Evolutionary conservation across 2,113 vertebrate species (phyloP), one percentile per base, ranked within the genome.

Genomic region (Ammodytes marinus): DNA sequence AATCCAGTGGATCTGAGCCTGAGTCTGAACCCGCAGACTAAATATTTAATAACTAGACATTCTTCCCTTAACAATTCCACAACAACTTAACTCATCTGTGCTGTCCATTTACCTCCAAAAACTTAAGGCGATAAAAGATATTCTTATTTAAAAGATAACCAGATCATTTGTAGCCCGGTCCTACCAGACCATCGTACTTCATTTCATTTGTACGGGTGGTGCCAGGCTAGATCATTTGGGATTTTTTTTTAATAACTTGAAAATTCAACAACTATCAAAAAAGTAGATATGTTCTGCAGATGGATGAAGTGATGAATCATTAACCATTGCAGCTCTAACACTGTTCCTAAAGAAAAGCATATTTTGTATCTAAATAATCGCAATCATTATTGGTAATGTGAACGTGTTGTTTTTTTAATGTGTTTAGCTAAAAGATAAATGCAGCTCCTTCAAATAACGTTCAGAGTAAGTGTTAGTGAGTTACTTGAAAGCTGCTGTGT

Each of bases 1-100:
- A 53, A 63, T 27, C 27, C 27, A 60, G 60, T 12, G 68, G 71
- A 27, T 27, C 27, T 27, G 27, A 27, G 27, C 27, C 27, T 74
- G 80, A 88, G 72, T 74, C 79, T 80, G 80, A 63, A 77, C 74
- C 63, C 27, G 81, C 65, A 70, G 60, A 77, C 47, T 77, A 40
- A 58, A 65, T 17, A 37, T 50, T 72, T 37, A 67, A 11, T 35
- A n/a, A 37, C 43, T 2, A 8, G 2, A 4, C 8, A 10, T 46
- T 67, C 12, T 7, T 60, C 69, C 68, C 15, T 66, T 10, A 11
- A 53, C 55, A 3, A 8, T 35, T 17, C 3, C 9, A 8, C 39
- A 37, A 43, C 8, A 9, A 49, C 39, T 55, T 17, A 3, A 10
- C 58, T 46, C 45, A 14, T 40, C 2, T 66, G 4, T 5, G 43